Evolutionary conservation across 2,888 invertebrate species (phyloP).

Genomic region (Caenorhabditis plicata): DNA sequence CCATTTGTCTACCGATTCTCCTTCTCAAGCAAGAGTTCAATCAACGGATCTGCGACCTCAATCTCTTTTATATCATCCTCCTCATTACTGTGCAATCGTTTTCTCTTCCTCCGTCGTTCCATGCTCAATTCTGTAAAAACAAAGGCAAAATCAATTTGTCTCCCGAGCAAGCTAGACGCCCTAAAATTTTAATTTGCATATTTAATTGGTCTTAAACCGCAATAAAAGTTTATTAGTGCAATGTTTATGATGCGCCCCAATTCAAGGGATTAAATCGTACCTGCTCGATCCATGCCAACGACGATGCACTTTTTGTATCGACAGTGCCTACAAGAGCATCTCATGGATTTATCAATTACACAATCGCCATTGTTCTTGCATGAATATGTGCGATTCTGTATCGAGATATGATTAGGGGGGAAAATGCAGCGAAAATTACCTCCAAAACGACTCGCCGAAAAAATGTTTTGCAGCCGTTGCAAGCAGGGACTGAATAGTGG

Average conservation of each 20-base stretch:
- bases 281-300: conserved; percentile 56
- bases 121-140: conserved; percentile 55
- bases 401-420: conserved; percentile 1
- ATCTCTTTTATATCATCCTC: conserved; percentile 23
- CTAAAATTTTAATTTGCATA: too few relatives aligned
- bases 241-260: too few relatives aligned
- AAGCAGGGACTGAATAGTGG: conserved; percentile 53
- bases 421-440: conserved; percentile 23
- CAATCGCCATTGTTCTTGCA: conserved; percentile 61
- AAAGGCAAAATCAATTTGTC: background rate
- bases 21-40: conserved; percentile 41
- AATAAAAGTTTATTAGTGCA: too few relatives aligned
- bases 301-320: conserved; percentile 60
- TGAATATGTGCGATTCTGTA: conserved; percentile 62
- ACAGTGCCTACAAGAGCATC: conserved; percentile 59
- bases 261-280: too few relatives aligned
- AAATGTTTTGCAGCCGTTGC: conserved; percentile 61
- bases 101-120: conserved; percentile 60
- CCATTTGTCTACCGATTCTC: conserved; percentile 28
- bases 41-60: conserved; percentile 40
- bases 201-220: too few relatives aligned
- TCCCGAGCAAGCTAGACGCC: too few relatives aligned
- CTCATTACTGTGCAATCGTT: conserved; percentile 34
- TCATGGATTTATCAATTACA: conserved; percentile 55
- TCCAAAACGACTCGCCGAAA: conserved; percentile 60